These are phyloP conservation scores for Hippocampus barbouri DNA, from an alignment of 2,113 vertebrate genomes.

Conservation along the genomic window DNA sequence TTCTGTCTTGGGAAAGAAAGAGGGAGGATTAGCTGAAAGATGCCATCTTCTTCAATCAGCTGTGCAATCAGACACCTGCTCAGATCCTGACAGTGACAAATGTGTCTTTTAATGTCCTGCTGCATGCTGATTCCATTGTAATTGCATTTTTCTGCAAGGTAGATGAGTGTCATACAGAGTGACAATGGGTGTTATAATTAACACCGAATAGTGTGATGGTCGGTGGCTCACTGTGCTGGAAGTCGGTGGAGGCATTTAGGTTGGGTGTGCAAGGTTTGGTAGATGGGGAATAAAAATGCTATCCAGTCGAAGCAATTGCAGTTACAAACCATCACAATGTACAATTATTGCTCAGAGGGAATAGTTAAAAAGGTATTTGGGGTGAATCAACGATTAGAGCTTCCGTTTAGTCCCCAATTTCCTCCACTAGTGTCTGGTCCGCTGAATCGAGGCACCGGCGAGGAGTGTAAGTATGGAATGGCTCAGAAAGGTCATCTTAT, in stretches of 20 bases:
- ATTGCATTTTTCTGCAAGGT: slow-evolving; percentile 67
- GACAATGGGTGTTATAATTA: slow-evolving; percentile 56
- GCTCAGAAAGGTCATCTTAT: too few relatives aligned
- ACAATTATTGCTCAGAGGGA: too few relatives aligned
- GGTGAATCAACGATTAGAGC: too few relatives aligned
- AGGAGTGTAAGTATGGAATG: too few relatives aligned
- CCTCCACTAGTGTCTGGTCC: too few relatives aligned
- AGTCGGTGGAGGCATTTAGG: slow-evolving; percentile 4
- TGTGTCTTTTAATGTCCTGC: slow-evolving; percentile 70
- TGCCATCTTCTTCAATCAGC: slow-evolving; percentile 62
- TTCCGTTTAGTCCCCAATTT: too few relatives aligned
- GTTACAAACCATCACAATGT: too few relatives aligned
- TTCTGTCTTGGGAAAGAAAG: slow-evolving; percentile 6
- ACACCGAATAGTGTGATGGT: slow-evolving; percentile 34
- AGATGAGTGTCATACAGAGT: slow-evolving; percentile 50
- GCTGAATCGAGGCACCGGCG: too few relatives aligned
- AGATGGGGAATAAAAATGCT: too few relatives aligned
- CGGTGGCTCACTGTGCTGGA: slow-evolving; percentile 22
- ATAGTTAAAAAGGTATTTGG: too few relatives aligned
- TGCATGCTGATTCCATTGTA: slow-evolving; percentile 55
- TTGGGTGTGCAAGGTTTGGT: too few relatives aligned
- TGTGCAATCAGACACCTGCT: slow-evolving; percentile 61
- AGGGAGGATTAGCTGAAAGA: slow-evolving; percentile 1
- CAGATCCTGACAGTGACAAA: slow-evolving; percentile 69
- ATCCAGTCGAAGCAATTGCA: too few relatives aligned